Percentiles rank a stretch among this genome's conserved stretches.
Evolutionary conservation across 2,888 invertebrate genomes (phyloP).

Genomic region (Vannuccia rotundouncinata): DNA sequence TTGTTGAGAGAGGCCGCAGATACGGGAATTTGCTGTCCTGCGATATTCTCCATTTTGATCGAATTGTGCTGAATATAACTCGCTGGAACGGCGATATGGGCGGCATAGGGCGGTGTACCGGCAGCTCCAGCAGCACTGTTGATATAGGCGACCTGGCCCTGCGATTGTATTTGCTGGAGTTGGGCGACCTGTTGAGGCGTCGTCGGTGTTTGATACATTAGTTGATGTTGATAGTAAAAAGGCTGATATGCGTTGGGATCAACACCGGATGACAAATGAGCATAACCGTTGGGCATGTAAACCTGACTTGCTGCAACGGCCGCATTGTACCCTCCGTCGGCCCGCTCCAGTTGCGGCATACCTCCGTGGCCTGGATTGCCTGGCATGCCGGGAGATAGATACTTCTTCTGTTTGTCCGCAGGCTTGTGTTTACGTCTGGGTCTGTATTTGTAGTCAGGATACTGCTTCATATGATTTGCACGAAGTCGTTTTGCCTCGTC

Average conservation of each 20-base stretch:
- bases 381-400: neutral
- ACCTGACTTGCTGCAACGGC: neutral
- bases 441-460: conserved; percentile 96
- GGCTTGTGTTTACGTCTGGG: conserved; percentile 88
- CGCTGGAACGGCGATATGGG: neutral
- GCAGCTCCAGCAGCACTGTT: neutral
- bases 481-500: conserved; percentile 94
- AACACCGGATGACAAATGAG: neutral
- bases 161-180: conserved; percentile 1
- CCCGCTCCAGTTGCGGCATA: neutral
- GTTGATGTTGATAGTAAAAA: neutral
- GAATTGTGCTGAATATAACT: neutral
- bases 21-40: neutral
- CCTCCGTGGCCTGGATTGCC: neutral
- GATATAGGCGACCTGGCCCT: conserved; percentile 1
- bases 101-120: neutral
- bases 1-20: neutral
- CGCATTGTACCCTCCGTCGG: neutral
- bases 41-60: conserved; percentile 2
- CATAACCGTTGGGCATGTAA: conserved; percentile 1
- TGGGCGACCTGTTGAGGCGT: neutral
- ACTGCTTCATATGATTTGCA: conserved; percentile 98
- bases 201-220: neutral
- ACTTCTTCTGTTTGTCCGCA: conserved; percentile 77
- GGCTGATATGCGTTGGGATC: neutral